Evolutionary conservation across 2,113 vertebrate genomes (phyloP).

Genomic region (Coryphaenoides rupestris): DNA sequence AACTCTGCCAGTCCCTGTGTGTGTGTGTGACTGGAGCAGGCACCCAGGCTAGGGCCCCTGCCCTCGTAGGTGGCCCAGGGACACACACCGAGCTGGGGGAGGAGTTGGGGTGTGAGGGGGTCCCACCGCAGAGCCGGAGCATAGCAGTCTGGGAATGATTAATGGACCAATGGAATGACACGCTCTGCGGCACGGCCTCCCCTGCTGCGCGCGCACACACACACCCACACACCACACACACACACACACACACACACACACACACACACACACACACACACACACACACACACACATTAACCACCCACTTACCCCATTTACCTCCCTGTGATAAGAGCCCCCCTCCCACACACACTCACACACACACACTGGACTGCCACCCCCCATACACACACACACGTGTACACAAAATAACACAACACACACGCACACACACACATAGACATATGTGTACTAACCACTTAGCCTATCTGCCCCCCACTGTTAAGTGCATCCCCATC

Average conservation of each 20-base stretch:
- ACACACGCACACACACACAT: slow-evolving; percentile 5
- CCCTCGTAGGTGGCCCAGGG: neutral
- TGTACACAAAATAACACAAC: neutral
- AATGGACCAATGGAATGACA: slow-evolving; percentile 57
- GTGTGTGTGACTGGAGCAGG: slow-evolving; percentile 38
- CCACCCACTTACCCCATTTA: neutral
- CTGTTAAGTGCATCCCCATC: neutral
- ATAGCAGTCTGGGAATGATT: slow-evolving; percentile 62
- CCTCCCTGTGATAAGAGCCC: neutral
- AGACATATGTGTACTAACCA: neutral
- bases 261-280: neutral
- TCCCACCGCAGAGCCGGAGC: no score
- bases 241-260: neutral
- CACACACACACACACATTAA: neutral
- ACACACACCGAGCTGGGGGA: no score
- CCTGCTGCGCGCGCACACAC: slow-evolving; percentile 13
- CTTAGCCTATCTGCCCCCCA: neutral
- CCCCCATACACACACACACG: neutral
- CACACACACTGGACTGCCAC: neutral
- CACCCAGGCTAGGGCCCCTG: slow-evolving; percentile 57
- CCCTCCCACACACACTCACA: neutral
- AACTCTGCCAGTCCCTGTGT: no score
- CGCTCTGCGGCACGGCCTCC: slow-evolving; percentile 52
- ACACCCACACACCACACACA: neutral
- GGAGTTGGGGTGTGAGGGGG: no score